Evolutionary conservation across 2,113 vertebrate species (phyloP).

Genomic region (Nothoprocta pentlandii): DNA sequence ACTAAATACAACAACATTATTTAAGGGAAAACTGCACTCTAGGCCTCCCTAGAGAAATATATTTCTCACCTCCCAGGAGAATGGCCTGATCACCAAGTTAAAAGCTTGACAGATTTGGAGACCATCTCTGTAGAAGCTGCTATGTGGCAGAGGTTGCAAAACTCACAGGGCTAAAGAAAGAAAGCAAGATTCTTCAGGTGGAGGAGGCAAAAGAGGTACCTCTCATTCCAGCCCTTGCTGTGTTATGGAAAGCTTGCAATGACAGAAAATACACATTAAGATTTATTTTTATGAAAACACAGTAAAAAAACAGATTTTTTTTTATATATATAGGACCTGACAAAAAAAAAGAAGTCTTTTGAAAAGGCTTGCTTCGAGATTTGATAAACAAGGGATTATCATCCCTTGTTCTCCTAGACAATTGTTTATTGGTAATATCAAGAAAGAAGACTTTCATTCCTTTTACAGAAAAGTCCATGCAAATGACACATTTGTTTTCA

Average conservation of each 20-base stretch:
- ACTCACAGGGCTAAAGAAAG: background rate
- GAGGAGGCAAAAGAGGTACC: background rate
- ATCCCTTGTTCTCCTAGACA: background rate
- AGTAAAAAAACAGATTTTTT: background rate
- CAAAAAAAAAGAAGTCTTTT: background rate
- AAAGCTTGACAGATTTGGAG: background rate
- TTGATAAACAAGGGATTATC: background rate
- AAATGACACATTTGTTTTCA: background rate
- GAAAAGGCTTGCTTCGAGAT: background rate
- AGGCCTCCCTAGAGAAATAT: background rate
- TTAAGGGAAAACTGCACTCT: background rate
- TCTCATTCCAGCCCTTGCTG: background rate
- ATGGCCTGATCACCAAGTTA: background rate
- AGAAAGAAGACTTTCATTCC: background rate
- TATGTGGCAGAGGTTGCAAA: background rate
- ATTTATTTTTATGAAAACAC: background rate
- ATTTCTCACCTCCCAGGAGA: background rate
- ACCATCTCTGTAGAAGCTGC: background rate
- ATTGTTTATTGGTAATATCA: background rate
- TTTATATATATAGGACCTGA: background rate
- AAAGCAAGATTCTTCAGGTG: background rate
- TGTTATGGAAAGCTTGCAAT: background rate
- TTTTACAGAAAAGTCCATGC: background rate
- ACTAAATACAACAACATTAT: background rate
- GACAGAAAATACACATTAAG: too few relatives aligned